A percentile compares a stretch with the other conserved stretches of the same genome.
Evolutionary conservation across 2,888 invertebrate genomes (phyloP).

Genomic region (Strigamia transsilvanica): DNA sequence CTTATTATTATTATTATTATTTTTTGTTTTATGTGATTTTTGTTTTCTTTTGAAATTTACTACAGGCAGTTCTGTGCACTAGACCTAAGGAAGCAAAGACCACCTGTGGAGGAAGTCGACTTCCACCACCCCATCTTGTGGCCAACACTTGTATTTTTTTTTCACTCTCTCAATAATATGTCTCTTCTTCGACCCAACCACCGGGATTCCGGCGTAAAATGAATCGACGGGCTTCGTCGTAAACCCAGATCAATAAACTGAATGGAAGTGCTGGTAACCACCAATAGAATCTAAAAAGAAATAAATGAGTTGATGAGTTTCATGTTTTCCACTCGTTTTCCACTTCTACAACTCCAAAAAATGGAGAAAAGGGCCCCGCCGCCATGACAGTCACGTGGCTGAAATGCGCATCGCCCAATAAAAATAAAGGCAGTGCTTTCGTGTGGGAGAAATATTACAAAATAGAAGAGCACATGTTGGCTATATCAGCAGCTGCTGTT

Average conservation of each 20-base stretch:
- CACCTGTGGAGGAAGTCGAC: constrained; percentile 11
- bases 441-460: no score
- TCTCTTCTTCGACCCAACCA: constrained; percentile 98
- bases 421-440: no score
- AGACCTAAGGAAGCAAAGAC: constrained; percentile 50
- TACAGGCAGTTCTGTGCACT: constrained; percentile 54
- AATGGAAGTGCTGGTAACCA: constrained; percentile 79
- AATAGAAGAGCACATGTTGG: no score
- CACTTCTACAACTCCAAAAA: no score
- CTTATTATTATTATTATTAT: neutral
- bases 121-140: constrained; percentile 1
- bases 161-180: constrained; percentile 76
- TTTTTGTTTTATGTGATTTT: neutral
- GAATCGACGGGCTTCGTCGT: constrained; percentile 77
- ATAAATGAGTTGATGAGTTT: constrained; percentile 40
- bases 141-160: constrained; percentile 21
- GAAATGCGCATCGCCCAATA: no score
- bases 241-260: constrained; percentile 75
- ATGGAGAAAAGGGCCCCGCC: no score
- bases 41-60: neutral
- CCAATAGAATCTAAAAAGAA: constrained; percentile 70
- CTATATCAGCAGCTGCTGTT: no score
- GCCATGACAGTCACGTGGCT: no score
- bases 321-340: neutral
- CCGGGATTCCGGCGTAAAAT: constrained; percentile 90